phyloP scores from a whole-genome alignment of 2,797 vertebrate genomes.

The Monodelphis domestica region DNA sequence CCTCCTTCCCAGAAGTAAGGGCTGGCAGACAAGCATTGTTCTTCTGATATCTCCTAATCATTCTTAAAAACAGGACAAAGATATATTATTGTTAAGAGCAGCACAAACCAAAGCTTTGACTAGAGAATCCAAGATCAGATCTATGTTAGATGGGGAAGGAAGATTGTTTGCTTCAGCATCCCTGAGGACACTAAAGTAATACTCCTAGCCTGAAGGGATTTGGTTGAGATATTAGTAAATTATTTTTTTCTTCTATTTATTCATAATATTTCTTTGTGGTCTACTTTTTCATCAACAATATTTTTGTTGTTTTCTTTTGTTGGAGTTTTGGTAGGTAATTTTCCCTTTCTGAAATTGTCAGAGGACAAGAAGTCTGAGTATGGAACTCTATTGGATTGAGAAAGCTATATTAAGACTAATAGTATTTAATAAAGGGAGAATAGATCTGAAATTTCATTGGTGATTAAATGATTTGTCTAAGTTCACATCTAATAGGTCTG shows the following conservation, averaged over 20 bases:
- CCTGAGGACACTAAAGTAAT: neutral
- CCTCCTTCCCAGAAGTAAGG: neutral
- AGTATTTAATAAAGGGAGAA: neutral
- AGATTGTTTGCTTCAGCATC: neutral
- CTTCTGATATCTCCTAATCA: neutral
- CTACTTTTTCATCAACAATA: neutral
- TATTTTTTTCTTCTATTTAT: neutral
- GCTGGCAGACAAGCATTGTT: neutral
- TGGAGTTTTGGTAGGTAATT: neutral
- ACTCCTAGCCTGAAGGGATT: neutral
- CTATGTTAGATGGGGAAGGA: neutral
- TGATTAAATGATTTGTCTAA: too few relatives aligned
- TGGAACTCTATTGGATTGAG: neutral
- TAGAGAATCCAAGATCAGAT: neutral
- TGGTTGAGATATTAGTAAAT: neutral
- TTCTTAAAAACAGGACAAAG: neutral
- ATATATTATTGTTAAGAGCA: neutral
- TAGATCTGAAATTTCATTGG: neutral
- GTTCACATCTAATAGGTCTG: too few relatives aligned
- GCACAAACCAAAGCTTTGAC: neutral
- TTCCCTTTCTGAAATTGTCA: neutral
- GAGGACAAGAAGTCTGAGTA: neutral
- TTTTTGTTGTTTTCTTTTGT: neutral
- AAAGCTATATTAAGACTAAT: neutral
- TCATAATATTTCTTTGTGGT: neutral